A percentile compares a stretch with the other conserved stretches of the same genome.
Conservation (phyloP, 2,113 vertebrate genomes). For the Periophthalmus modestus region DNA sequence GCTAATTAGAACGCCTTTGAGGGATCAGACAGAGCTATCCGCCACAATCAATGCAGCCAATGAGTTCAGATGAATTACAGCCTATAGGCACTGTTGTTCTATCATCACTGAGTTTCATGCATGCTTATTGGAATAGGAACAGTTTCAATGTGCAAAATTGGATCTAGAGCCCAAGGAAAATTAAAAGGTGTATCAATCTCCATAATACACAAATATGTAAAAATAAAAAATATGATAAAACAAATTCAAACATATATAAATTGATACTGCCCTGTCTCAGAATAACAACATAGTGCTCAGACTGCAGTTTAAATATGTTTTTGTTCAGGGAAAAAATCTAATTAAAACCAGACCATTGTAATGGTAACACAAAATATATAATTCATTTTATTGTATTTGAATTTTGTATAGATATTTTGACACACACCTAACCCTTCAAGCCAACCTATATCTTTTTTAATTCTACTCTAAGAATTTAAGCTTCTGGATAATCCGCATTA, state of each 20-base stretch:
- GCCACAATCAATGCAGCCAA: conserved; percentile 1
- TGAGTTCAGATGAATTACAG: background rate
- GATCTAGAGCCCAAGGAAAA: background rate
- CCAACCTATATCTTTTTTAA: background rate
- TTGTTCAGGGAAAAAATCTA: too few species aligned
- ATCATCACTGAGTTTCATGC: background rate
- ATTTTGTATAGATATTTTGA: background rate
- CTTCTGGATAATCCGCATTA: background rate
- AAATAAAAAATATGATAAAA: too few species aligned
- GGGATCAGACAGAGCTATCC: background rate
- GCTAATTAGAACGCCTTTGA: conserved; percentile 9
- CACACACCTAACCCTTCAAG: background rate
- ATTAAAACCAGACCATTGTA: too few species aligned
- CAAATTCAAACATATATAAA: too few species aligned
- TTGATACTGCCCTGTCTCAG: too few species aligned
- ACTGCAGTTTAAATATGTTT: too few species aligned
- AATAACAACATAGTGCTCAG: too few species aligned
- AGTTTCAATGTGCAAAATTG: background rate
- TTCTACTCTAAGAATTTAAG: background rate
- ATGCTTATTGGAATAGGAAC: background rate
- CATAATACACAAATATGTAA: too few species aligned
- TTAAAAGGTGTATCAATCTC: too few species aligned
- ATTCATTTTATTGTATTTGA: too few species aligned
- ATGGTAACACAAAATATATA: too few species aligned
- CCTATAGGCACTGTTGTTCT: background rate